Conservation (phyloP, 2,797 vertebrate genomes). For the Paguma larvata region DNA sequence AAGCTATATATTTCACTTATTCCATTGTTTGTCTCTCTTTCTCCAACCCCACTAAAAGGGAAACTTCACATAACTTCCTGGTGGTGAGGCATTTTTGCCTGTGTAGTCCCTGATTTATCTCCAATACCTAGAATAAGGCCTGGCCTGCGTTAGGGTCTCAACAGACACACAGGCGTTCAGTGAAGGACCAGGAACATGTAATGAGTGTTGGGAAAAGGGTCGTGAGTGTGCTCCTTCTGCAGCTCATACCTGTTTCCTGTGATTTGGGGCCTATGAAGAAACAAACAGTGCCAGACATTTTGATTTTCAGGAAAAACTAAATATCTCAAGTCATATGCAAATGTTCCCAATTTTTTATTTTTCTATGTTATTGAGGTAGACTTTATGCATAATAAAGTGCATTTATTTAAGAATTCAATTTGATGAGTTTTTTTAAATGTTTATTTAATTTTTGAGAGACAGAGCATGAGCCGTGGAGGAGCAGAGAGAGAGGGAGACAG, state of each 20-base stretch:
- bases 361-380: neutral
- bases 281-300: neutral
- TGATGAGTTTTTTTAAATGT: neutral
- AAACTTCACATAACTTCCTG: neutral
- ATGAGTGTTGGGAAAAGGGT: neutral
- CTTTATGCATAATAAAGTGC: neutral
- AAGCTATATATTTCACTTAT: neutral
- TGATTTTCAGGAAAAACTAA: neutral
- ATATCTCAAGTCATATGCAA: neutral
- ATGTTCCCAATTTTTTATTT: neutral
- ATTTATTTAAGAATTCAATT: neutral
- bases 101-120: neutral
- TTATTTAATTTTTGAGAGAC: no score
- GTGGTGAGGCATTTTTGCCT: neutral
- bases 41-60: neutral
- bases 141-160: neutral
- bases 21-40: neutral
- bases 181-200: neutral
- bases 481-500: no score
- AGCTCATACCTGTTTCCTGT: neutral
- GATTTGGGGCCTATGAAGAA: neutral
- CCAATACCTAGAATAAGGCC: neutral
- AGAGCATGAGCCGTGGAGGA: no score
- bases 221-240: neutral
- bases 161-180: neutral